Conservation (phyloP, 2,888 invertebrate genomes). For the Tiliacea aurago region DNA sequence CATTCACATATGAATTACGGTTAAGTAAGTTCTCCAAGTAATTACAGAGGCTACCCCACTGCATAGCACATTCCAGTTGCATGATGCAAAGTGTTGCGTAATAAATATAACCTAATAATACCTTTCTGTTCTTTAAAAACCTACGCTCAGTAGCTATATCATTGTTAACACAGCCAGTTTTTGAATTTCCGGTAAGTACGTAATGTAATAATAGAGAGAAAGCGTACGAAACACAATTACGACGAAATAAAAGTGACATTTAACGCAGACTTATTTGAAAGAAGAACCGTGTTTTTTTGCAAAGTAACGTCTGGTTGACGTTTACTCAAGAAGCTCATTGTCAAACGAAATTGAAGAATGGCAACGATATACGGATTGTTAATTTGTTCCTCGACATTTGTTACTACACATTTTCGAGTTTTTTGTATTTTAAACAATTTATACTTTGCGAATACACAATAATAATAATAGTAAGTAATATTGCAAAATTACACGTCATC, state of each 20-base stretch:
- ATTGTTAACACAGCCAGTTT: constrained; percentile 53
- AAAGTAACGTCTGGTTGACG: constrained; percentile 17
- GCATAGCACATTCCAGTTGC: constrained; percentile 37
- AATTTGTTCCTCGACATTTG: neutral
- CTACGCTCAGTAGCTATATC: constrained; percentile 29
- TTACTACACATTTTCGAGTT: neutral
- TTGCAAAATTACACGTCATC: neutral
- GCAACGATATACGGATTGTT: neutral
- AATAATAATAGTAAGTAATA: too few species aligned
- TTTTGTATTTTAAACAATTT: neutral
- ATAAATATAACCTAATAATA: constrained; percentile 54
- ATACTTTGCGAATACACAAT: neutral
- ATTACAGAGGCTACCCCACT: constrained; percentile 24
- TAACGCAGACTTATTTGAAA: constrained; percentile 40
- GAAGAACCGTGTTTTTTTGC: constrained; percentile 29
- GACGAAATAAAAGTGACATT: constrained; percentile 49
- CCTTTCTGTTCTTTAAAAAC: constrained; percentile 35
- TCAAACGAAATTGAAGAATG: constrained; percentile 16
- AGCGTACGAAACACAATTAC: constrained; percentile 61
- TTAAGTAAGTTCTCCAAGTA: constrained; percentile 45
- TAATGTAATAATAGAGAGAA: constrained; percentile 67
- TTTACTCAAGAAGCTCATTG: constrained; percentile 24
- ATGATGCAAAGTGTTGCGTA: constrained; percentile 43
- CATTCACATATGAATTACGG: constrained; percentile 16
- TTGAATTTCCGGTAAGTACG: constrained; percentile 64